Base-by-base conservation (phyloP, 2,797 vertebrate genomes). In the Neostethus bicornis region DNA sequence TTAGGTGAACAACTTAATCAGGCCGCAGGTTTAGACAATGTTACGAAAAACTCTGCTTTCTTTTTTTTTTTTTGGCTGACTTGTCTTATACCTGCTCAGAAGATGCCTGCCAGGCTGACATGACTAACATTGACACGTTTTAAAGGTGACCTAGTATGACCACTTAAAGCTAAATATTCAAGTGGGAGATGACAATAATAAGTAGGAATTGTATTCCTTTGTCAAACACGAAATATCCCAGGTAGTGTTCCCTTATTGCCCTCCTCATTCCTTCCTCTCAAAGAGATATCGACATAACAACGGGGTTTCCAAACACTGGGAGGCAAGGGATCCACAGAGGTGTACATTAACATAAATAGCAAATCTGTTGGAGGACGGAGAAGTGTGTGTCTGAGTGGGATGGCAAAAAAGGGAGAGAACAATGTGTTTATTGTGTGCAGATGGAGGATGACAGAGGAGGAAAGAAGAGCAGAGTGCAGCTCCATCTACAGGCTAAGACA, bases 401-500 rank as follows among this genome's bases (percentile, higher is more conserved):
- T 21, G 60, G 50, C 21, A 34, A 17, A 34, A 17, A 20, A 13
- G 8, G 19, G 51, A 47, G 85, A 70, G 38, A 90, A 94, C 92
- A 94, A 94, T 95, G 62, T 89, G 89, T 90, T 90, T 91, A 91
- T 92, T 95, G 92, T 94, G 82, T 87, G 82, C 77, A 85, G 67
- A 75, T 70, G 62, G 76, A 74, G 61, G 69, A 66, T 51, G 58
- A 52, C 44, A 51, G 34, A 39, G 42, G 55, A 55, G 50, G 80
- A 63, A 43, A 65, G 92, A 96, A 93, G 78, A 26, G 93, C 86
- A 95, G 95, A 92, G 89, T 90, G 86, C 74, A 96, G 95, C 94
- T 83, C 96, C 96, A 96, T 92, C 96, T 98, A 96, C 96, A 95
- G 96, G 95, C 88, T 31, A 19, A 57, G 23, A 9, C 9, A 24